Evolutionary conservation across 30 jellyfish, hydroid and myxozoan genomes (phyloP), one percentile per base, ranked within the genome.

Genomic region (Sanderia malayensis): DNA sequence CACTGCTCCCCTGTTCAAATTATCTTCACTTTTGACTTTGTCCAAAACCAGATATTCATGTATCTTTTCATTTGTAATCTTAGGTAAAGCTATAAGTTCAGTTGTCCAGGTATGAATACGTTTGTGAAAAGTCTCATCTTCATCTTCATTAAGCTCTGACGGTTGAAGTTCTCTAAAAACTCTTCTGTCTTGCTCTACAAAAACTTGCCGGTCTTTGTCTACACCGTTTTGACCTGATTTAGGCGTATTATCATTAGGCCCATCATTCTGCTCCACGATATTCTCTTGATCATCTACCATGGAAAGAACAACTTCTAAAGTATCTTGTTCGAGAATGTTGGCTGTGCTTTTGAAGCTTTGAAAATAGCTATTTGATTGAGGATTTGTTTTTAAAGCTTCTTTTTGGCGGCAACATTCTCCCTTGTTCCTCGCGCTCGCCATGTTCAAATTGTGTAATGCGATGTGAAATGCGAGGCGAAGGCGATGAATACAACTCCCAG

Each of bases 1-100:
- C 32, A 57, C 32, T 20, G 68, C 68, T 57, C 68, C 68, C 32
- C 21, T 57, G 52, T 11, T 37, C 52, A 37, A 37, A 37, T 37
- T 37, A 37, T 37, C 52, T 37, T 37, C 52, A 37, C 1, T 57
- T 26, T 0, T 57, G 0, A 57, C 32, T 57, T 22, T 11, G 52
- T 37, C 52, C 13, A 13, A 37, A 57, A 57, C 1, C 15, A 57
- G 28, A 57, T 57, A 57, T 22, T 26, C 68, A 57, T 57, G 68
- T 57, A 57, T 57, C 1, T 8, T 57, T 57, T 57, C 21, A 21
- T 57, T 22, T 20, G 32, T n/a, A 20, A 57, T 26, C 28, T 20
- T 20, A 37, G 52, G 10, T 37, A 37, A 37, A 37, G 52, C 52
- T 37, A 37, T 37, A 37, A 37, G 52, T 4, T 37, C 52, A 37